phyloP scores from a whole-genome alignment of 2,888 invertebrate genomes.

The Epinotia nisella region DNA sequence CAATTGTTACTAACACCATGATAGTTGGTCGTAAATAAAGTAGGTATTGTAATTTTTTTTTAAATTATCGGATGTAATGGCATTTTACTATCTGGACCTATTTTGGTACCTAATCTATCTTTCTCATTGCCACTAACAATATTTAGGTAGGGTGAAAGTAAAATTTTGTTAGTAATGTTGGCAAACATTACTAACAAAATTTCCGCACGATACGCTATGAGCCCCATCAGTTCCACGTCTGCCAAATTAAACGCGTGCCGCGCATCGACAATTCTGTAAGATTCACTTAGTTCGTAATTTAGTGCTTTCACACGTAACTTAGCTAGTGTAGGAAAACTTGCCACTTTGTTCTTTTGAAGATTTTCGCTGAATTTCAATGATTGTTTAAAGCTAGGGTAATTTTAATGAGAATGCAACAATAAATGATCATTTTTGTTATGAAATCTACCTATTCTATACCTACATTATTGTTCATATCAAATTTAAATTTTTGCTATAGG shows the following conservation, averaged over 20 bases:
- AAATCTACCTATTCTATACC: no score
- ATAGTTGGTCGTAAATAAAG: no score
- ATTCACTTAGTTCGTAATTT: constrained; percentile 60
- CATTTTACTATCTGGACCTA: no score
- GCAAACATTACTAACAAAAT: constrained; percentile 25
- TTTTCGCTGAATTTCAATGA: not conserved
- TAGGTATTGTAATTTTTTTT: no score
- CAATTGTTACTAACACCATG: no score
- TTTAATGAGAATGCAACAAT: not conserved
- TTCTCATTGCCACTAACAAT: not conserved
- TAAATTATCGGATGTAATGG: no score
- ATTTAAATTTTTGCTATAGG: no score
- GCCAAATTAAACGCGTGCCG: constrained; percentile 58
- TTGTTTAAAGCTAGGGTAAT: not conserved
- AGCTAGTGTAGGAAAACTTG: constrained; percentile 1
- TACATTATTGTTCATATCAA: no score
- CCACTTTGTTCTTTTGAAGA: constrained; percentile 17
- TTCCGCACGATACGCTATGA: constrained; percentile 42
- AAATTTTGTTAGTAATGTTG: no score
- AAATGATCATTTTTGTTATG: no score
- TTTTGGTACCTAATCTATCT: not conserved
- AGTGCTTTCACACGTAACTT: constrained; percentile 49
- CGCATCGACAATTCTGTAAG: constrained; percentile 53
- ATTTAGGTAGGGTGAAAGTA: not conserved
- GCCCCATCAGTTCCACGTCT: constrained; percentile 51